Percentiles rank a stretch among this genome's conserved stretches.
phyloP scores from a whole-genome alignment of 2,113 vertebrate species.

The Epinephelus lanceolatus region DNA sequence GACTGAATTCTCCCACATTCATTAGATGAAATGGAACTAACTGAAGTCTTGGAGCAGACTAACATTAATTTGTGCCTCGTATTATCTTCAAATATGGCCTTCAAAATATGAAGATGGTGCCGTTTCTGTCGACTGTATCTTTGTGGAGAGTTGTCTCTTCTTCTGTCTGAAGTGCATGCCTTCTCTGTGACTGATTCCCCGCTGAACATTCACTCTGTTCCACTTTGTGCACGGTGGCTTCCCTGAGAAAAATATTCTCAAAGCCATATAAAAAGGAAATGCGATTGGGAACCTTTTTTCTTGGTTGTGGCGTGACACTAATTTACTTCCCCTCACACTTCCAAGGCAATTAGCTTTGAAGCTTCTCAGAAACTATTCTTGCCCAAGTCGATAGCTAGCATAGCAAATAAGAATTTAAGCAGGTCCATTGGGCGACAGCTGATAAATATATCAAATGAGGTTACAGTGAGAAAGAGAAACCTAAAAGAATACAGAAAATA shows the following conservation, averaged over 20 bases:
- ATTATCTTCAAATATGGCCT: slow-evolving; percentile 68
- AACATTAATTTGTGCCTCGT: slow-evolving; percentile 58
- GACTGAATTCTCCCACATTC: slow-evolving; percentile 36
- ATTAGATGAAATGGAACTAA: slow-evolving; percentile 45
- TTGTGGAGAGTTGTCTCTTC: slow-evolving; percentile 54
- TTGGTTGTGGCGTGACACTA: slow-evolving; percentile 84
- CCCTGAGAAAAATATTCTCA: slow-evolving; percentile 75
- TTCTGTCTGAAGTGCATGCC: slow-evolving; percentile 61
- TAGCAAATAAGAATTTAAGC: slow-evolving; percentile 84
- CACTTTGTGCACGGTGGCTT: slow-evolving; percentile 71
- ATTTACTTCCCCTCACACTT: slow-evolving; percentile 86
- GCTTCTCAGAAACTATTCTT: slow-evolving; percentile 84
- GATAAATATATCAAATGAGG: slow-evolving; percentile 85
- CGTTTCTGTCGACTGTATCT: slow-evolving; percentile 58
- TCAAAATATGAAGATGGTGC: slow-evolving; percentile 65
- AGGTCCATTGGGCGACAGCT: slow-evolving; percentile 79
- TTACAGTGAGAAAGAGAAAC: slow-evolving; percentile 72
- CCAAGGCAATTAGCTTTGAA: slow-evolving; percentile 89
- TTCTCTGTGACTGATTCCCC: slow-evolving; percentile 72
- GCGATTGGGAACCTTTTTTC: slow-evolving; percentile 81
- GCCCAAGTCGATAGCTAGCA: slow-evolving; percentile 82
- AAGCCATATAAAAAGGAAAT: slow-evolving; percentile 80
- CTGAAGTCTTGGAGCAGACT: slow-evolving; percentile 23
- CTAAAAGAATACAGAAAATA: slow-evolving; percentile 73
- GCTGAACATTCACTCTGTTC: slow-evolving; percentile 76